Percentiles rank a stretch among this genome's conserved stretches.
phyloP scores from a whole-genome alignment of 2,888 invertebrate genomes.

The Octodonta nipae region DNA sequence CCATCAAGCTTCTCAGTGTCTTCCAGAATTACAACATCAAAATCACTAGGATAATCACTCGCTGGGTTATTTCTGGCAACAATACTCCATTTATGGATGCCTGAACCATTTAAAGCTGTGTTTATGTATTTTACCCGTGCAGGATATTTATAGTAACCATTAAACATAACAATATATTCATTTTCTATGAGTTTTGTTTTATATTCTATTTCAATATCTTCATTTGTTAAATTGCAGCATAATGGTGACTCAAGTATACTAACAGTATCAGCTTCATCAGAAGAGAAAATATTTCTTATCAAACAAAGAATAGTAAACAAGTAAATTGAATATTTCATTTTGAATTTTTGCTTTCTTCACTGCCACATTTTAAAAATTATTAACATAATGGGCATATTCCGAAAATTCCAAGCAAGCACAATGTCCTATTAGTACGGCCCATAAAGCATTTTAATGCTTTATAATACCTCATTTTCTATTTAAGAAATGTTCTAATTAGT shows the following conservation, averaged over 20 bases:
- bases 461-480: no score
- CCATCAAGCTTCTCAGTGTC: conserved; percentile 37
- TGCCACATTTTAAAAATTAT: no score
- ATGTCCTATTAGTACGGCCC: no score
- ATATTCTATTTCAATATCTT: conserved; percentile 44
- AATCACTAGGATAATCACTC: conserved; percentile 80
- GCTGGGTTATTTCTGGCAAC: conserved; percentile 66
- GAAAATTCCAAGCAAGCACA: no score
- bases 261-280: conserved; percentile 21
- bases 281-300: no score
- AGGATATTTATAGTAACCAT: conserved; percentile 63
- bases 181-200: conserved; percentile 49
- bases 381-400: no score
- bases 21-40: conserved; percentile 69
- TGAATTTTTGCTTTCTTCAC: no score
- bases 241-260: conserved; percentile 33
- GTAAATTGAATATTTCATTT: no score
- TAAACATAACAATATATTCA: conserved; percentile 79
- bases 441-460: no score
- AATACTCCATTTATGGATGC: conserved; percentile 66
- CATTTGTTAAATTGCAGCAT: conserved; percentile 34
- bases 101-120: conserved; percentile 59
- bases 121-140: conserved; percentile 64
- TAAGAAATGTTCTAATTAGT: no score
- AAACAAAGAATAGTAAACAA: no score